phyloP scores from a whole-genome alignment of 2,888 invertebrate species.

The Thecocarcelia acutangulata region DNA sequence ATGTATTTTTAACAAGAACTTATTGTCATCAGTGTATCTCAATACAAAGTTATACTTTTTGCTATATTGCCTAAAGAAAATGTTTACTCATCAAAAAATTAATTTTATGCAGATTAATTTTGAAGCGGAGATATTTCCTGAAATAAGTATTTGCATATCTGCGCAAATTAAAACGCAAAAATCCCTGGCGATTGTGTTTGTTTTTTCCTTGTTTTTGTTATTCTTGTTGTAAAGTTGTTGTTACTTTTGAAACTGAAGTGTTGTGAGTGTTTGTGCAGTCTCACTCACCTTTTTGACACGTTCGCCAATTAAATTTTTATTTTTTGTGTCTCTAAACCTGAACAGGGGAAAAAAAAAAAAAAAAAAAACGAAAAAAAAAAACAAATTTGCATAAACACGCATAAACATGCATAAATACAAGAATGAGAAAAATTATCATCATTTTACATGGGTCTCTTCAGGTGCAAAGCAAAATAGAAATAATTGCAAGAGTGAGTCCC shows the following conservation, averaged over 20 bases:
- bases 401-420: not conserved
- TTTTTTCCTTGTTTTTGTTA: conserved; percentile 18
- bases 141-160: not conserved
- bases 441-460: conserved; percentile 10
- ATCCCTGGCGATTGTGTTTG: not conserved
- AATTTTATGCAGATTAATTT: conserved; percentile 2
- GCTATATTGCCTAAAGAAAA: not conserved
- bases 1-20: not conserved
- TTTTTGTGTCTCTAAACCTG: conserved; percentile 44
- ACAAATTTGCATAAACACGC: not conserved
- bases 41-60: too few species aligned
- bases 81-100: not conserved
- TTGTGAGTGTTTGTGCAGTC: conserved; percentile 28
- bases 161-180: not conserved
- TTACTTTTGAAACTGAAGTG: conserved; percentile 21
- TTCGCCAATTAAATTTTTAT: conserved; percentile 65
- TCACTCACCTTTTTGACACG: conserved; percentile 63
- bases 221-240: conserved; percentile 8
- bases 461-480: not conserved
- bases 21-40: too few species aligned
- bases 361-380: not conserved
- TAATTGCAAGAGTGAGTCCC: conserved; percentile 15
- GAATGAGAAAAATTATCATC: not conserved
- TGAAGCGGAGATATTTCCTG: conserved; percentile 1
- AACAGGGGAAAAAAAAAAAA: conserved; percentile 10